phyloP scores from a whole-genome alignment of 2,888 invertebrate genomes.

The Pyrrhia umbra region DNA sequence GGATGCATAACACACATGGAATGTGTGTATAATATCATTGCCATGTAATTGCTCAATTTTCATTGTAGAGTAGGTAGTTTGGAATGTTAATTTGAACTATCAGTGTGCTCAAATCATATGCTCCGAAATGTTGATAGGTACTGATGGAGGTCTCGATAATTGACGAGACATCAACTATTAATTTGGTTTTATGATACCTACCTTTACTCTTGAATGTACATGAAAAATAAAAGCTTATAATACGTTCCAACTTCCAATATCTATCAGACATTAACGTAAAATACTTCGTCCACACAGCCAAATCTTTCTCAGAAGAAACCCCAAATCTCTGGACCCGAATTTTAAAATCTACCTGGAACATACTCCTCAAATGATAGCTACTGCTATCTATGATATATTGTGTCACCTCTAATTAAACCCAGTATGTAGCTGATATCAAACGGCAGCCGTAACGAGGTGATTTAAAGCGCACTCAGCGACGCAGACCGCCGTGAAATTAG shows the following conservation, averaged over 20 bases:
- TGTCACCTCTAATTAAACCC: slow-evolving; percentile 55
- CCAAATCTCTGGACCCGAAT: neutral
- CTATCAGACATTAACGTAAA: no score
- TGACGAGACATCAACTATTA: neutral
- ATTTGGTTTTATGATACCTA: neutral
- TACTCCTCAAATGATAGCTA: slow-evolving; percentile 9
- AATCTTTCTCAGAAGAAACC: neutral
- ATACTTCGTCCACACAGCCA: no score
- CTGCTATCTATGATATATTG: slow-evolving; percentile 5
- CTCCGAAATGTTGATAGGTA: neutral
- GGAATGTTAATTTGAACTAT: neutral
- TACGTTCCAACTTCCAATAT: no score
- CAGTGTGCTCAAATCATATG: neutral
- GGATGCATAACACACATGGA: neutral
- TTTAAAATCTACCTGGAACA: neutral
- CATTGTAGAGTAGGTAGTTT: no score
- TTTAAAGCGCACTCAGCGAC: slow-evolving; percentile 67
- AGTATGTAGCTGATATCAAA: slow-evolving; percentile 59
- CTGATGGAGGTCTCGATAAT: no score
- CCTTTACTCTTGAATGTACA: no score
- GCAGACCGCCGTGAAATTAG: slow-evolving; percentile 76
- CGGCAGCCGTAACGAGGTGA: slow-evolving; percentile 63
- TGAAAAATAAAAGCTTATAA: no score
- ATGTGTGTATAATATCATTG: neutral
- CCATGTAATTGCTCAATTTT: slow-evolving; percentile 4